A percentile compares a stretch with the other conserved stretches of the same genome.
phyloP scores from a whole-genome alignment of 2,888 invertebrate genomes.

The Rhamnusium bicolor region DNA sequence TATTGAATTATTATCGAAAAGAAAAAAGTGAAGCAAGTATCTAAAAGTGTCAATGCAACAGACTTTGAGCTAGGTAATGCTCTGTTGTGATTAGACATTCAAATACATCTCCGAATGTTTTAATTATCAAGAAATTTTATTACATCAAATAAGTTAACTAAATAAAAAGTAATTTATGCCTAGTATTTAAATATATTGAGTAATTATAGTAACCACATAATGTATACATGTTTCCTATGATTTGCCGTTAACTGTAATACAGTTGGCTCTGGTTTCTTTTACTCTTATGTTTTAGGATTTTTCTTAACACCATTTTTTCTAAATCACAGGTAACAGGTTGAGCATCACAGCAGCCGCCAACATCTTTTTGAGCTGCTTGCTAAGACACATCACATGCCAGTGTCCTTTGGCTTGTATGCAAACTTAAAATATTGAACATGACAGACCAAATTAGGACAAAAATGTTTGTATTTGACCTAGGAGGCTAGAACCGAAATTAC shows the following conservation, averaged over 20 bases:
- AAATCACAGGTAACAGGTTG: background rate
- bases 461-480: no score
- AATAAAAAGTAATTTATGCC: constrained; percentile 68
- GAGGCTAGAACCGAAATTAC: no score
- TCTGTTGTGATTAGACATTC: constrained; percentile 58
- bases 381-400: no score
- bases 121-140: constrained; percentile 58
- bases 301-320: constrained; percentile 10
- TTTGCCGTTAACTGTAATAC: constrained; percentile 40
- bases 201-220: constrained; percentile 68
- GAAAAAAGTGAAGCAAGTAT: constrained; percentile 43
- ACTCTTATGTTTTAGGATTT: constrained; percentile 4
- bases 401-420: no score
- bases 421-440: no score
- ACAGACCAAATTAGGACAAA: no score
- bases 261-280: constrained; percentile 40
- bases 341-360: no score
- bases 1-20: constrained; percentile 44
- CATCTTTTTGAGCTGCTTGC: no score
- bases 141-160: constrained; percentile 64
- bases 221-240: constrained; percentile 67
- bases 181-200: constrained; percentile 69
- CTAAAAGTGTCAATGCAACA: constrained; percentile 51
- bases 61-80: constrained; percentile 59
- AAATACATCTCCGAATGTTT: constrained; percentile 49